Conservation (phyloP, 2,888 invertebrate genomes). For the Mechanitis messenoides region DNA sequence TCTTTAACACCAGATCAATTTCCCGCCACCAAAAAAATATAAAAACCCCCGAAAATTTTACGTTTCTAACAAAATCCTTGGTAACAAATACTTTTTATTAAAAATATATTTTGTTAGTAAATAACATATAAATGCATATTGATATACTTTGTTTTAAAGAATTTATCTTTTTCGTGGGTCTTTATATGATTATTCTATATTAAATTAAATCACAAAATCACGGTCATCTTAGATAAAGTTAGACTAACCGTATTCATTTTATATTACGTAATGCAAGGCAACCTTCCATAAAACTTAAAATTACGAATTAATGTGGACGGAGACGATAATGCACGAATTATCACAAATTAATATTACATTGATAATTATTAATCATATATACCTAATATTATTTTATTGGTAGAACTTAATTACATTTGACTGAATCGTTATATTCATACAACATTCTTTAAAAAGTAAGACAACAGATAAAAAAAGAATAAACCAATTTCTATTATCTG, state of each 20-base stretch:
- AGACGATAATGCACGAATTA: conserved; percentile 48
- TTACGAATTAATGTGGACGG: conserved; percentile 40
- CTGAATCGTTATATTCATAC: conserved; percentile 49
- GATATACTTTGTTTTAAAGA: not conserved
- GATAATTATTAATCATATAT: conserved; percentile 29
- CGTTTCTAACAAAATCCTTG: not conserved
- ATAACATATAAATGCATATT: not conserved
- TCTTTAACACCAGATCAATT: conserved; percentile 29
- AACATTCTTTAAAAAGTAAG: conserved; percentile 37
- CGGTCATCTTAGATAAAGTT: conserved; percentile 8
- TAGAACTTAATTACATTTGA: conserved; percentile 56
- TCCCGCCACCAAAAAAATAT: conserved; percentile 53
- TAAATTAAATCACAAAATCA: conserved; percentile 20
- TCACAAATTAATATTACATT: conserved; percentile 48
- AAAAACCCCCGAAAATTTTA: conserved; percentile 16
- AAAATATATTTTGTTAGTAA: conserved; percentile 2
- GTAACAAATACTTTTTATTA: not conserved
- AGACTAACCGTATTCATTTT: conserved; percentile 15
- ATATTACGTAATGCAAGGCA: conserved; percentile 71
- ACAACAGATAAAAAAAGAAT: conserved; percentile 23
- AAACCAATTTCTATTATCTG: conserved; percentile 7
- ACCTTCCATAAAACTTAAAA: conserved; percentile 49
- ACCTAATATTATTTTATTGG: conserved; percentile 46
- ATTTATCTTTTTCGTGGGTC: not conserved
- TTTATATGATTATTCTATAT: conserved; percentile 3